Evolutionary conservation across 2,113 vertebrate species (phyloP).

Genomic region (Tetraodon nigroviridis): DNA sequence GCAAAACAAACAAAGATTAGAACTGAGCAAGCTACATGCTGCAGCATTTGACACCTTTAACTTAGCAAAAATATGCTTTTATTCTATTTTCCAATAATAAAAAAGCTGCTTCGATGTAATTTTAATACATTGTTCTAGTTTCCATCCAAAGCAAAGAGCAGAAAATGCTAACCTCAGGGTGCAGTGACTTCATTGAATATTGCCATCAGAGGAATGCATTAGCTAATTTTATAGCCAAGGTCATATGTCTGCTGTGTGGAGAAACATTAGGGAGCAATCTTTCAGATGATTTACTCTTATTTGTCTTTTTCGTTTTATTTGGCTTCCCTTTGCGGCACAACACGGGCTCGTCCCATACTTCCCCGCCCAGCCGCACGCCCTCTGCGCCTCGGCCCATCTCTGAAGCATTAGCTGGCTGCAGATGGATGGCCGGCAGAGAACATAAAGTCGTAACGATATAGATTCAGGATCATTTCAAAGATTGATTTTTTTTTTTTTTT

Average conservation of each 20-base stretch:
- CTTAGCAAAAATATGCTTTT: neutral
- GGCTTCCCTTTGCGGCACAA: constrained; percentile 29
- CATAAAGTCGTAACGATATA: constrained; percentile 73
- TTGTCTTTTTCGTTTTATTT: constrained; percentile 40
- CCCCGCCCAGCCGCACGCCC: constrained; percentile 9
- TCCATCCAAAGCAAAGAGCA: constrained; percentile 12
- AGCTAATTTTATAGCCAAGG: constrained; percentile 20
- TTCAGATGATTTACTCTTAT: constrained; percentile 10
- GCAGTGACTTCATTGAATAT: constrained; percentile 11
- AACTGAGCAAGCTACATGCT: constrained; percentile 21
- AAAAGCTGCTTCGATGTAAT: no score
- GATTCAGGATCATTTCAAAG: constrained; percentile 72
- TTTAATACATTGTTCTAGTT: neutral
- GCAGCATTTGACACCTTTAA: constrained; percentile 15
- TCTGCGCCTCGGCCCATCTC: constrained; percentile 22
- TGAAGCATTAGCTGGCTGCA: constrained; percentile 62
- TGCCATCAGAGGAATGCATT: constrained; percentile 21
- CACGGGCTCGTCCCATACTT: constrained; percentile 10
- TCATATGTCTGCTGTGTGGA: constrained; percentile 16
- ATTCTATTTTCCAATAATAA: no score
- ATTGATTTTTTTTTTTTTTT: constrained; percentile 70
- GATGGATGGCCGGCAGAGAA: constrained; percentile 72
- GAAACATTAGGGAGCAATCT: constrained; percentile 30
- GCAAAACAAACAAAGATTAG: constrained; percentile 33
- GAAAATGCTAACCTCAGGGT: constrained; percentile 20